These are phyloP conservation scores for Protobothrops flavoviridis DNA, from an alignment of 2,113 vertebrate genomes.

Conservation along the genomic window DNA sequence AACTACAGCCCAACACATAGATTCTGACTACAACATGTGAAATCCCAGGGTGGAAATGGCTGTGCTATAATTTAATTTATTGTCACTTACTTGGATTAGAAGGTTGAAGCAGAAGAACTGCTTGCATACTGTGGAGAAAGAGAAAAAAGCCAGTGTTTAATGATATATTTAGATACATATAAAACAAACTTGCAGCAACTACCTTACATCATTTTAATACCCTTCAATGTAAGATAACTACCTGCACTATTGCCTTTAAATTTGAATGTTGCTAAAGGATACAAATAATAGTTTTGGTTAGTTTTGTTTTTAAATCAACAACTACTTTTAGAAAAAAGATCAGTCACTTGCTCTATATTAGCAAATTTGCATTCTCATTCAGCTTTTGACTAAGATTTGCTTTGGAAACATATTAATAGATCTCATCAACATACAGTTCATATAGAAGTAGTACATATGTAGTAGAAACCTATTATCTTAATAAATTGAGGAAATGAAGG, in stretches of 20 bases:
- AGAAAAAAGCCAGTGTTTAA: conserved; percentile 14
- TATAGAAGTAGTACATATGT: neutral
- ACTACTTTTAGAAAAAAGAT: conserved; percentile 55
- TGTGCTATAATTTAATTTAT: neutral
- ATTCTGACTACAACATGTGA: neutral
- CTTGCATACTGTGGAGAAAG: conserved; percentile 15
- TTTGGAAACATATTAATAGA: conserved; percentile 44
- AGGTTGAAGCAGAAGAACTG: conserved; percentile 30
- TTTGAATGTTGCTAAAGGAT: conserved; percentile 41
- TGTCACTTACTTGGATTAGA: conserved; percentile 43
- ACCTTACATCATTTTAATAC: conserved; percentile 16
- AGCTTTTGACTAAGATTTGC: conserved; percentile 44
- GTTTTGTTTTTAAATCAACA: conserved; percentile 1
- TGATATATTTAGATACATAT: conserved; percentile 47
- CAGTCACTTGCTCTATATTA: conserved; percentile 47
- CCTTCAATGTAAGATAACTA: neutral
- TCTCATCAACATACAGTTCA: conserved; percentile 39
- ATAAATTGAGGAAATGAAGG: neutral
- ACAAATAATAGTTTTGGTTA: conserved; percentile 15
- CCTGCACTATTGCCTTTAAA: conserved; percentile 37
- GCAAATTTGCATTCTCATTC: conserved; percentile 59
- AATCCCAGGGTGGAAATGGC: neutral
- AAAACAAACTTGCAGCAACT: conserved; percentile 26
- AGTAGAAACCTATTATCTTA: neutral
- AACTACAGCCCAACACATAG: neutral